Base-by-base conservation (phyloP, 2,797 vertebrate species). In the Thunnus albacares region DNA sequence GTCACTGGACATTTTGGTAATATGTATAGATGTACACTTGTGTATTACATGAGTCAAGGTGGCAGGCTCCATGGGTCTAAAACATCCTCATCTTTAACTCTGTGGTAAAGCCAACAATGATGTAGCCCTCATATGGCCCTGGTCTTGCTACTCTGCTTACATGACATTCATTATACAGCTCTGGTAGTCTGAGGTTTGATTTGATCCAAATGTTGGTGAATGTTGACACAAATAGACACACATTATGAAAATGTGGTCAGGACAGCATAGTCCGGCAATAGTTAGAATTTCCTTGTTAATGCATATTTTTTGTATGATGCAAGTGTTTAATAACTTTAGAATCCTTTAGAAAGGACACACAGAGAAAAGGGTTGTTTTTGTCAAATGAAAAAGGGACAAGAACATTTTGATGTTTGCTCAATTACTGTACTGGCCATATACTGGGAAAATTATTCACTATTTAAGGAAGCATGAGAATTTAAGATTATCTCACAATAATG, bases 271-370 rank as follows among this genome's bases (percentile, higher is more conserved):
- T 64, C 33, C 56, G 14, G 26, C 1, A 58, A 33, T 3, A 41
- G 49, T n/a, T 65, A 4, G 3, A 62, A 26, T 51, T 63, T 38
- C 20, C 17, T 2, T 51, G 22, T 56, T 43, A 15, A 53, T 53
- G 11, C 22, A 64, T 64, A 51, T 64, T 71, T 53, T 62, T 67
- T 70, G 51, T 14, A 53, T 61, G 10, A 75, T 60, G 9, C 52
- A 86, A 38, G 64, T 55, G 38, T 0, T 30, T 17, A 67, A 57
- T 30, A 47, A 38, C 5, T 35, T 33, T 5, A 33, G 6, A 33
- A 33, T 33, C 7, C n/a, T n/a, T n/a, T n/a, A n/a, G n/a, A n/a
- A n/a, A 13, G 6, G n/a, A 9, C 6, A 9, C 6, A 51, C 18
- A 20, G 4, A 28, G 20, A 55, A 11, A 24, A 47, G 45, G 13